Evolutionary conservation across 2,888 invertebrate genomes (phyloP).

Genomic region (Hipparchia semele): DNA sequence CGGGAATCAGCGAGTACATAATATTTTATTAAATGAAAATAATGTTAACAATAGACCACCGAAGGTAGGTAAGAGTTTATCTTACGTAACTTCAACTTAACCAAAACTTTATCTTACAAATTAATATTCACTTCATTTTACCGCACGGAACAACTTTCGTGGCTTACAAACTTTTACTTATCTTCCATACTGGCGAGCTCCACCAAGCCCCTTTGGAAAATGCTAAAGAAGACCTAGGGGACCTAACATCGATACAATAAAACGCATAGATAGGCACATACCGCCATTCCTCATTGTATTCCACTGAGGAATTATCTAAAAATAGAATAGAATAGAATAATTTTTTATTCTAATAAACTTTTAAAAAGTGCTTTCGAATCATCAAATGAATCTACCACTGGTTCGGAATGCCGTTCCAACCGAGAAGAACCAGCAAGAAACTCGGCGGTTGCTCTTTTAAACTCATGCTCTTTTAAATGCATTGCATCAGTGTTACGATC

Average conservation of each 20-base stretch:
- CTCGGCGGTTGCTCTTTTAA: too few species aligned
- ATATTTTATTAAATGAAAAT: not conserved
- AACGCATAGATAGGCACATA: not conserved
- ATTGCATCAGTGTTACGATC: too few species aligned
- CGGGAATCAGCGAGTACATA: too few species aligned
- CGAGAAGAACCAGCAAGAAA: too few species aligned
- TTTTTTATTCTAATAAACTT: too few species aligned
- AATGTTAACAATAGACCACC: slow-evolving; percentile 7
- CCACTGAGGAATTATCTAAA: too few species aligned
- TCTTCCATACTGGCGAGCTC: slow-evolving; percentile 15
- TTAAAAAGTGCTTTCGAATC: too few species aligned
- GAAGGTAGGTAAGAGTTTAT: slow-evolving; percentile 4
- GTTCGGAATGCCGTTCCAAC: too few species aligned
- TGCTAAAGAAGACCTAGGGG: not conserved
- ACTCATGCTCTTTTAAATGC: too few species aligned
- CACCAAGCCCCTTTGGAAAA: slow-evolving; percentile 11
- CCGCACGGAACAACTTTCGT: slow-evolving; percentile 14
- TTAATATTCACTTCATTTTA: slow-evolving; percentile 26
- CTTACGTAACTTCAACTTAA: slow-evolving; percentile 16
- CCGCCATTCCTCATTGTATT: not conserved
- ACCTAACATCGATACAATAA: not conserved
- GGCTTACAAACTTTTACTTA: slow-evolving; percentile 20
- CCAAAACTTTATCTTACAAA: slow-evolving; percentile 21
- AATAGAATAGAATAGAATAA: too few species aligned
- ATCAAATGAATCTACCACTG: too few species aligned